Base-by-base conservation (phyloP, 2,888 invertebrate genomes). In the Tupiocoris notatus region DNA sequence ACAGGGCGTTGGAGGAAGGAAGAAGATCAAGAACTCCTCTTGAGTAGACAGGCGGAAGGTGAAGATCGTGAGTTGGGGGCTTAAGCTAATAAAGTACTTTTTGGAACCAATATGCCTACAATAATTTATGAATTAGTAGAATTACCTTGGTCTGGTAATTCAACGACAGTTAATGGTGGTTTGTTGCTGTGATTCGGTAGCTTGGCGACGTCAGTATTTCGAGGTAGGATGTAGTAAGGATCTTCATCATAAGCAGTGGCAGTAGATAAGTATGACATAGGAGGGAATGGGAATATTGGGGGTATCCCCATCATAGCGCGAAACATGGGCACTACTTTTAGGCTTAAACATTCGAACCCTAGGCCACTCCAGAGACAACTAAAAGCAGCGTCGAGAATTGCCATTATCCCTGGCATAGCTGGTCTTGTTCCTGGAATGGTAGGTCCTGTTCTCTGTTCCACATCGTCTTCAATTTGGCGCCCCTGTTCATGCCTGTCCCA, bases 261-360 rank as follows among this genome's bases (percentile, higher is more conserved):
- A 18, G 17, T 58, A 3, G 39, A 39, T 39, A 7, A 12, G 39
- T 39, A 39, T 3, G 39, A 12, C 6, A 12, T 39, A 12, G 39
- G 39, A 39, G 39, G 39, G 54, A 73, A 73, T 9, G 73, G 73
- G 22, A 24, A 20, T 7, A 63, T n/a, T 9, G 73, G 62, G 7
- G 73, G 66, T 57, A 67, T 75, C 1, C 78, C 78, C 67, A 78
- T 74, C 63, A 74, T 76, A 3, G 78, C 76, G 66, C 68, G 61
- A 61, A 78, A 73, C 78, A 78, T 74, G 2, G 78, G 78, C 22
- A 77, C 71, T 1, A 78, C 77, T 61, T 74, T 74, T 9, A 57
- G n/a, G 18, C 74, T 76, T 25, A 78, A 77, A 54, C 78, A 78
- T n/a, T 78, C 74, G 58, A 76, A 54, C n/a, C 78, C 78, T 21